Evolutionary conservation across 2,113 vertebrate genomes (phyloP).

Genomic region (Echinops telfairi): DNA sequence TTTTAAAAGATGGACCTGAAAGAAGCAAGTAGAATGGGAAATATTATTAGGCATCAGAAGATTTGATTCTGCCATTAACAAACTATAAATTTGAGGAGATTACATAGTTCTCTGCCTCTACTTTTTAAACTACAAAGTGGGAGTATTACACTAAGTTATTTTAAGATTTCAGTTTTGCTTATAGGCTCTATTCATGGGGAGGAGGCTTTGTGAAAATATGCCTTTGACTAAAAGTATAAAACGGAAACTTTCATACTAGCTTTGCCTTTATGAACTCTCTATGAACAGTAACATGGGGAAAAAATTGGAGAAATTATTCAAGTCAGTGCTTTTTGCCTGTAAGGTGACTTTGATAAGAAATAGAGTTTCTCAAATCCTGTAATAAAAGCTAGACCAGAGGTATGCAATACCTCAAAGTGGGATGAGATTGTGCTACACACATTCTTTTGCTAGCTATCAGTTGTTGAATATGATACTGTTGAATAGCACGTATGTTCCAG

Average conservation of each 20-base stretch:
- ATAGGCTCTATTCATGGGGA: background rate
- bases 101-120: slow-evolving; percentile 9
- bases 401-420: background rate
- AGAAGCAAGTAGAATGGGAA: background rate
- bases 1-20: background rate
- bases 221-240: slow-evolving; percentile 29
- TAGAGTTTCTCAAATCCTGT: background rate
- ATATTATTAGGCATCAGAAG: slow-evolving; percentile 1
- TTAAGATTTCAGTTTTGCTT: slow-evolving; percentile 31
- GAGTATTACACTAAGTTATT: slow-evolving; percentile 27
- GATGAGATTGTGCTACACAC: background rate
- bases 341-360: background rate
- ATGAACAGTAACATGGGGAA: slow-evolving; percentile 19
- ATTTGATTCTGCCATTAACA: slow-evolving; percentile 17
- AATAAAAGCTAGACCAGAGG: background rate
- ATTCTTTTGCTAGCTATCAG: background rate
- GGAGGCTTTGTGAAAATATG: slow-evolving; percentile 26
- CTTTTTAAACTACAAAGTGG: slow-evolving; percentile 4
- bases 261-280: background rate
- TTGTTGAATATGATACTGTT: background rate
- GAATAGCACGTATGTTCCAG: background rate
- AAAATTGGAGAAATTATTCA: slow-evolving; percentile 3
- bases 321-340: slow-evolving; percentile 25
- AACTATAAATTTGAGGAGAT: background rate
- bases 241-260: background rate